Evolutionary conservation across 35 echinoderm and acorn worm genomes (phyloP).

Genomic region (Apostichopus japonicus): DNA sequence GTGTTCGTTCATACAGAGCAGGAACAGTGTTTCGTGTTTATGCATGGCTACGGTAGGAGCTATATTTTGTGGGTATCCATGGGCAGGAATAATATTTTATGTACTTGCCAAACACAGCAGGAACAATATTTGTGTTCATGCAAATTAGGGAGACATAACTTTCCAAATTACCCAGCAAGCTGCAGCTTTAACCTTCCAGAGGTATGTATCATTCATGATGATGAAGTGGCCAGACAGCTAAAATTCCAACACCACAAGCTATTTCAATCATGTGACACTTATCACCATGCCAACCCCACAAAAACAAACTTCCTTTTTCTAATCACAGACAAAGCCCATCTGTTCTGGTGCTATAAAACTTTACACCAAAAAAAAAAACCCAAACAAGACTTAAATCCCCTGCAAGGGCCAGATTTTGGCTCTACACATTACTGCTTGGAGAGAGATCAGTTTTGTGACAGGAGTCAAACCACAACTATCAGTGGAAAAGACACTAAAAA

Average conservation of each 20-base stretch:
- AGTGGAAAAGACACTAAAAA: background rate
- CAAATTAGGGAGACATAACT: no score
- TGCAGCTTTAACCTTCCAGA: background rate
- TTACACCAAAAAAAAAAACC: constrained; percentile 24
- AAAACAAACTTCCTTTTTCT: constrained; percentile 27
- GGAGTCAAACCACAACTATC: background rate
- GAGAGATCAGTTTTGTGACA: background rate
- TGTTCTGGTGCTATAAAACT: constrained; percentile 46
- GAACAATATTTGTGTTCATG: no score
- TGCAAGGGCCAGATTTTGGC: constrained; percentile 12
- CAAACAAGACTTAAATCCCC: constrained; percentile 32
- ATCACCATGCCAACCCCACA: background rate
- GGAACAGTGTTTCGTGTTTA: no score
- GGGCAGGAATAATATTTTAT: no score
- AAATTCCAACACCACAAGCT: background rate
- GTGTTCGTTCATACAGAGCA: no score
- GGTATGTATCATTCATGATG: background rate
- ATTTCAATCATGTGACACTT: constrained; percentile 4
- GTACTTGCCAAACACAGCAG: no score
- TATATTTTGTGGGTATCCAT: no score
- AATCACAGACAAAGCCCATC: constrained; percentile 28
- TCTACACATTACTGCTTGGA: background rate
- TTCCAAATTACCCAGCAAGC: no score
- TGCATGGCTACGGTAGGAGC: no score
- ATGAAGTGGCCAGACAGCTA: background rate